Evolutionary conservation across 2,113 vertebrate species (phyloP).

Genomic region (Pelodiscus sinensis): DNA sequence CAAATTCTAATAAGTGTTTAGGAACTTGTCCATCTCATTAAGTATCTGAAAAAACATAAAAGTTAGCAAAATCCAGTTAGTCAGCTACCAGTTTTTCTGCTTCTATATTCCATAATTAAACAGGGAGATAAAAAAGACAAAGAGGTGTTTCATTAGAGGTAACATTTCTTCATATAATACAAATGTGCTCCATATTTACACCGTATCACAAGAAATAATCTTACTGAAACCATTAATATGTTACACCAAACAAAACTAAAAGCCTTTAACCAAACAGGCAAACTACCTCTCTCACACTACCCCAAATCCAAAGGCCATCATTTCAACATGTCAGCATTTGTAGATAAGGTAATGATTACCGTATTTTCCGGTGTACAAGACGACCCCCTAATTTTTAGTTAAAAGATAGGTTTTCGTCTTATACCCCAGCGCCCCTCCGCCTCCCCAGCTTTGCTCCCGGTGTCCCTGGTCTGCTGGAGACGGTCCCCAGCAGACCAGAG

Average conservation of each 20-base stretch:
- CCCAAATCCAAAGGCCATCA: background rate
- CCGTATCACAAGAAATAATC: conserved; percentile 34
- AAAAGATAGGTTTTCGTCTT: too few species aligned
- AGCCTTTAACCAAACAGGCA: conserved; percentile 19
- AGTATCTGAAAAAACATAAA: background rate
- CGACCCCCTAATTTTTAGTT: too few species aligned
- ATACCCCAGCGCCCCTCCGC: too few species aligned
- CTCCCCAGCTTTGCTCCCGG: too few species aligned
- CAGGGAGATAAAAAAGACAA: background rate
- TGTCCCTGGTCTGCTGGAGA: too few species aligned
- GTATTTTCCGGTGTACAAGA: too few species aligned
- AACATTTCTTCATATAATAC: background rate
- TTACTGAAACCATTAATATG: conserved; percentile 20
- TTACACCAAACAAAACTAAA: background rate
- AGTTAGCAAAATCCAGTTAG: background rate
- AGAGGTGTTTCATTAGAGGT: background rate
- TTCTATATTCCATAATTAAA: conserved; percentile 6
- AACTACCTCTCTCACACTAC: background rate
- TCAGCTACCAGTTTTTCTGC: background rate
- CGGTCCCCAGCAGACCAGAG: too few species aligned
- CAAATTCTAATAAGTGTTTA: background rate
- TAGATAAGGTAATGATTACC: background rate
- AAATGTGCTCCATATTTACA: conserved; percentile 7
- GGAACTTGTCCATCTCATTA: background rate
- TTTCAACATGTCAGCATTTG: too few species aligned